phyloP scores from a whole-genome alignment of 2,113 vertebrate genomes.

The Castor canadensis region DNA sequence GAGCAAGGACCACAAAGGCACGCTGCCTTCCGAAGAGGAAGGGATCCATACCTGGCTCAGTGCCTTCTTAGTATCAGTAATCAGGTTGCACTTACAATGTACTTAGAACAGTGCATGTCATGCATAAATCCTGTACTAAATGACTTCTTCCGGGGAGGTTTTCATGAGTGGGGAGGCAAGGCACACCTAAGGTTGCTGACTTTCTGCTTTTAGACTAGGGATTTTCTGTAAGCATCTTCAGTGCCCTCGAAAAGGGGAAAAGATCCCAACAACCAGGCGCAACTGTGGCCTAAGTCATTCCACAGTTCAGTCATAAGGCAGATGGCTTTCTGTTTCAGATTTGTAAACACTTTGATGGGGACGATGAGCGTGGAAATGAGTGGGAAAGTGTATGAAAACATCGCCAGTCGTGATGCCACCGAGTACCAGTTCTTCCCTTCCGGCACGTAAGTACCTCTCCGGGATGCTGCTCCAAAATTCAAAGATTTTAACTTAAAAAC shows the following conservation, averaged over 20 bases:
- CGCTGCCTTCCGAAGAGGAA: neutral
- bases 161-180: neutral
- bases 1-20: neutral
- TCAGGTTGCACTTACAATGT: neutral
- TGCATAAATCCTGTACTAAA: neutral
- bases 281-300: neutral
- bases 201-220: neutral
- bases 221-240: neutral
- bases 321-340: conserved; percentile 84
- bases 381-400: neutral
- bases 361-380: conserved; percentile 76
- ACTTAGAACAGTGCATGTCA: neutral
- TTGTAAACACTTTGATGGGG: conserved; percentile 85
- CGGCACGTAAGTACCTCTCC: conserved; percentile 85
- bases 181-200: neutral
- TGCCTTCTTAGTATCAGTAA: neutral
- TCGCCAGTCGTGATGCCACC: conserved; percentile 72
- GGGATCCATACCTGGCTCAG: neutral
- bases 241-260: neutral
- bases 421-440: conserved; percentile 80
- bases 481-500: neutral
- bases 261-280: no score
- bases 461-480: neutral
- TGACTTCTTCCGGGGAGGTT: neutral
- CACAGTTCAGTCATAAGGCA: neutral